These are phyloP conservation scores for Pseudomyrmex dendroicus DNA, from an alignment of 1,140 invertebrate species.

Conservation along the genomic window DNA sequence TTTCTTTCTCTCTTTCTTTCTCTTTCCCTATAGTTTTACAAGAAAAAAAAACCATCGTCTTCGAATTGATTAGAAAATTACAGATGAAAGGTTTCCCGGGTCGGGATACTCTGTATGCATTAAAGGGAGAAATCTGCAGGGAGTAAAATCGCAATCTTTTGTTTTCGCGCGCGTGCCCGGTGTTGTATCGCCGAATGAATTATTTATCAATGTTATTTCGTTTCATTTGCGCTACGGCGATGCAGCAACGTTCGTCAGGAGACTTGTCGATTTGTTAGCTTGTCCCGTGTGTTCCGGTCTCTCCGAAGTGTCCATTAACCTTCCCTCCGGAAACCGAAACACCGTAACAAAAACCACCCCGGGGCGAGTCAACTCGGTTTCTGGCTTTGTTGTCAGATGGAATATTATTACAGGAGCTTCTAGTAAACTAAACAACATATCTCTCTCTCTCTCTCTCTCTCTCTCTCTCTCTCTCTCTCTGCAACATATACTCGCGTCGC, in stretches of 20 bases:
- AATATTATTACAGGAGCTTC: conserved; percentile 45
- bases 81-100: background rate
- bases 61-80: background rate
- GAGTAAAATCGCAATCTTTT: background rate
- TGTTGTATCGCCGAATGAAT: conserved; percentile 4
- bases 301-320: conserved; percentile 28
- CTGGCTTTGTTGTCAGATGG: conserved; percentile 43
- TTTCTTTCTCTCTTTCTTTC: background rate
- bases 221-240: background rate
- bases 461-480: no score
- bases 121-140: background rate
- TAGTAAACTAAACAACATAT: conserved; percentile 34
- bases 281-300: background rate
- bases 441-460: no score
- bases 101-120: background rate
- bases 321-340: conserved; percentile 8
- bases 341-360: conserved; percentile 17
- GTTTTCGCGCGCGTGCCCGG: background rate
- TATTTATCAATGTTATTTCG: conserved; percentile 18
- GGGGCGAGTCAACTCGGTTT: conserved; percentile 45
- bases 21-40: background rate
- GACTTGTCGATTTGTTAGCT: conserved; percentile 34
- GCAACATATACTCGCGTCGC: background rate
- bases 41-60: background rate
- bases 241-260: background rate